Evolutionary conservation across 2,888 invertebrate genomes (phyloP).

Genomic region (Aquatica leii): DNA sequence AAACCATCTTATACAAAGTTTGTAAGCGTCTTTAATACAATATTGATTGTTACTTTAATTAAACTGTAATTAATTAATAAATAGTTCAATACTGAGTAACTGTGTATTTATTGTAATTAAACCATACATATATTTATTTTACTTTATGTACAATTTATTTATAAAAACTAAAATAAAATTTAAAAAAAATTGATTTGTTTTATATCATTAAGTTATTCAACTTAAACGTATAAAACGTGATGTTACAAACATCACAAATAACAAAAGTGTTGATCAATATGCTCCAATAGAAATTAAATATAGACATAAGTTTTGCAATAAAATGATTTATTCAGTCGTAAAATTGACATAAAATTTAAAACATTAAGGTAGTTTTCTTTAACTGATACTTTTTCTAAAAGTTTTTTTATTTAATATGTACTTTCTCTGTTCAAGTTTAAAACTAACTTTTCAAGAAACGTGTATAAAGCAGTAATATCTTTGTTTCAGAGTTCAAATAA

Average conservation of each 20-base stretch:
- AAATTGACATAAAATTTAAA: conserved; percentile 23
- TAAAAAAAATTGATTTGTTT: conserved; percentile 45
- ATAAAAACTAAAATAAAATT: neutral
- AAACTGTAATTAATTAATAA: conserved; percentile 28
- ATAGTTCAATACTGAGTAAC: conserved; percentile 21
- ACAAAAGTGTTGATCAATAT: conserved; percentile 31
- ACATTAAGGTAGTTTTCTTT: conserved; percentile 23
- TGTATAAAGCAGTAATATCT: too few species aligned
- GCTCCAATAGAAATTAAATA: conserved; percentile 22
- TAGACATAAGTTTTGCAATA: conserved; percentile 24
- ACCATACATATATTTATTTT: conserved; percentile 11
- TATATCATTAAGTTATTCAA: conserved; percentile 44
- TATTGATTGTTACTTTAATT: conserved; percentile 30
- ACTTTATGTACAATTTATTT: conserved; percentile 9
- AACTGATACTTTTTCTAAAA: conserved; percentile 18
- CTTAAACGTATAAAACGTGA: conserved; percentile 26
- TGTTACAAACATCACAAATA: conserved; percentile 41
- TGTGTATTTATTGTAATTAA: conserved; percentile 15
- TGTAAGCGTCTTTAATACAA: conserved; percentile 27
- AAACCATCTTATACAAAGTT: conserved; percentile 30
- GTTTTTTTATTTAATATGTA: conserved; percentile 16
- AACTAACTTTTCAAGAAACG: conserved; percentile 27
- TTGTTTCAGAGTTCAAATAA: too few species aligned
- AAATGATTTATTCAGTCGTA: conserved; percentile 28
- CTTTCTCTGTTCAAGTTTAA: conserved; percentile 22